Evolutionary conservation across 2,797 vertebrate species (phyloP), one percentile per base, ranked within the genome.

Genomic region (Labroides dimidiatus): DNA sequence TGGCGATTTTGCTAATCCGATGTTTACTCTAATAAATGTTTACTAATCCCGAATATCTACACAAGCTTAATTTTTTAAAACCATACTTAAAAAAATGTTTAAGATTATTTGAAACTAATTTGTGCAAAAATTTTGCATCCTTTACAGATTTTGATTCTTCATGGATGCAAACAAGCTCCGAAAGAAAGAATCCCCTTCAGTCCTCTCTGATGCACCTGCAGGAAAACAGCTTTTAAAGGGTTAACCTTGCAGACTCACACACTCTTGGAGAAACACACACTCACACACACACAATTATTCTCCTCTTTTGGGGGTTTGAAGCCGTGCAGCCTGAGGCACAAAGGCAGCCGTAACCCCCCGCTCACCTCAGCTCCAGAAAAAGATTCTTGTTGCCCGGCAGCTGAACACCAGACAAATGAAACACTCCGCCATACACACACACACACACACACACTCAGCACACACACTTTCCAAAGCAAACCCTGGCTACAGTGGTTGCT

Each of bases 311-410:
- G 81, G 69, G 71, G 68, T 74, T 72, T 19, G 50, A 75, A 80
- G 44, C 12, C 2, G 72, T 69, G 56, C 44, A 45, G 66, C 77
- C 84, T 6, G 16, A 82, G 72, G 80, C 75, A 88, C 81, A 86
- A 88, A 84, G 71, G 75, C 72, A 80, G 75, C 62, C 65, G 69
- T 61, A 75, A 84, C 64, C 69, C 58, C 74, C 52, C 64, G 57
- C 56, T 79, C 64, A 74, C 61, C 75, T 73, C 15, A 12, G 68
- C 59, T 83, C 74, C 71, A 73, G 64, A 81, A 77, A 75, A 81
- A 74, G 42, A 50, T 52, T 72, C 41, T 68, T 73, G 91, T 92
- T 93, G 92, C 93, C 80, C 89, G 90, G 93, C 93, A 93, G 77
- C 87, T 20, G 1, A 82, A 33, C 4, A 47, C 79, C 70, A 83